These are phyloP conservation scores for Hypomecis atomaria DNA, from an alignment of 2,888 invertebrate species.

Conservation along the genomic window DNA sequence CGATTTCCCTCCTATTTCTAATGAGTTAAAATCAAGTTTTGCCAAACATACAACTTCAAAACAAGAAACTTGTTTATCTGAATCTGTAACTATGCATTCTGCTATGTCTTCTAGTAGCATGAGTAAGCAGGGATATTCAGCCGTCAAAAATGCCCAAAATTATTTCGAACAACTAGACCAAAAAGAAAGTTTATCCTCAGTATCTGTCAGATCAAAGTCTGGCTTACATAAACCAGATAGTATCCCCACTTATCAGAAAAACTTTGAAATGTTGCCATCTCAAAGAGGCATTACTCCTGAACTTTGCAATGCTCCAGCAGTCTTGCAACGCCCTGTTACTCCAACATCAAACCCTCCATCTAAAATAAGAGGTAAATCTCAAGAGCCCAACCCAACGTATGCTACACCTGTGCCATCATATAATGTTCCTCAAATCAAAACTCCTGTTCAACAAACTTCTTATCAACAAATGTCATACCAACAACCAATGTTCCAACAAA, in stretches of 20 bases:
- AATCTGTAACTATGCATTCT: conserved; percentile 62
- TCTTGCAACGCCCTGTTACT: conserved; percentile 73
- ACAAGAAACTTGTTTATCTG: conserved; percentile 61
- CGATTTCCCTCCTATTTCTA: conserved; percentile 69
- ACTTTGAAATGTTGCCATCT: conserved; percentile 84
- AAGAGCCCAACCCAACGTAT: conserved; percentile 54
- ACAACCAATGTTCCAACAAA: conserved; percentile 42
- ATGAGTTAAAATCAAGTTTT: conserved; percentile 68
- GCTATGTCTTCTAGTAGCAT: conserved; percentile 55
- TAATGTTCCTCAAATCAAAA: conserved; percentile 52
- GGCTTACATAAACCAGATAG: conserved; percentile 86
- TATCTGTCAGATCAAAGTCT: conserved; percentile 72
- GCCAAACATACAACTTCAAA: conserved; percentile 60
- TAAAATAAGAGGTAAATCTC: conserved; percentile 65
- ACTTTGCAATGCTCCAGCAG: conserved; percentile 70
- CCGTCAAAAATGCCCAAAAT: conserved; percentile 72
- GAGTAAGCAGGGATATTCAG: conserved; percentile 64
- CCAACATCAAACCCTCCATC: conserved; percentile 72
- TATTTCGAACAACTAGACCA: conserved; percentile 75
- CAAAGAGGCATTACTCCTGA: conserved; percentile 86
- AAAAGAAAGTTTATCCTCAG: conserved; percentile 66
- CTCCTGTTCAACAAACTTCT: conserved; percentile 44
- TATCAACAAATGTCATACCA: conserved; percentile 22
- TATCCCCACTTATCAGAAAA: conserved; percentile 87
- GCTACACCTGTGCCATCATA: conserved; percentile 42